Base-by-base conservation (phyloP, 1,140 invertebrate genomes). In the Cotesia chilonis region DNA sequence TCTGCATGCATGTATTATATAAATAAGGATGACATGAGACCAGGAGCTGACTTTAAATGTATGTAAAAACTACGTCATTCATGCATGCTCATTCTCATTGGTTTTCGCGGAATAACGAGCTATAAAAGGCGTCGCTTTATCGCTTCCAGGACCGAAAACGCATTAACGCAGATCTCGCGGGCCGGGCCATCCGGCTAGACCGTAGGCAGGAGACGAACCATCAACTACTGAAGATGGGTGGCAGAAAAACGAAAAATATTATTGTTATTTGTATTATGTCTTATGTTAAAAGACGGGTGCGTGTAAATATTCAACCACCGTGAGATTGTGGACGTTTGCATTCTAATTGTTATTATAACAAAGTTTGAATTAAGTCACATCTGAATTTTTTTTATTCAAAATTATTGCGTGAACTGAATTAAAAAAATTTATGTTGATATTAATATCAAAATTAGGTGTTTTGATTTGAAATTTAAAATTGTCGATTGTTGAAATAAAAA, bases 121-220 rank as follows among this genome's bases (percentile, higher is more conserved):
- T 72, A 68, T 80, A 79, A 80, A 80, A 79, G 75, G 75, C 77
- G 70, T 74, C 71, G 74, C 76, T 79, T 81, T 80, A 77, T 71
- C 72, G 70, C 72, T 77, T 76, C 77, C 74, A 77, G 64, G 74
- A 76, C 70, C 75, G 72, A 75, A 77, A 75, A 74, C 73, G 74
- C 76, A 74, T 71, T 77, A 79, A 78, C 74, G 64, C 72, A 47
- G 41, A 47, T 47, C 41, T 65, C 37, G 38, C 63, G 70, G 20
- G 47, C 63, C 35, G 59, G 64, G 73, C 55, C 71, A 60, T 60
- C 57, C 54, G 68, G 67, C 28, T 35, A 10, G 6, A 47, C 1
- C 6, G 6, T 6, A 47, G 41, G 6, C 41, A 47, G 41, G 2
- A 6, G 41, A 47, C 41, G 41, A 47, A 47, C 28, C 28, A 51